Evolutionary conservation across 2,113 vertebrate species (phyloP).

Genomic region (Tamias sibiricus): DNA sequence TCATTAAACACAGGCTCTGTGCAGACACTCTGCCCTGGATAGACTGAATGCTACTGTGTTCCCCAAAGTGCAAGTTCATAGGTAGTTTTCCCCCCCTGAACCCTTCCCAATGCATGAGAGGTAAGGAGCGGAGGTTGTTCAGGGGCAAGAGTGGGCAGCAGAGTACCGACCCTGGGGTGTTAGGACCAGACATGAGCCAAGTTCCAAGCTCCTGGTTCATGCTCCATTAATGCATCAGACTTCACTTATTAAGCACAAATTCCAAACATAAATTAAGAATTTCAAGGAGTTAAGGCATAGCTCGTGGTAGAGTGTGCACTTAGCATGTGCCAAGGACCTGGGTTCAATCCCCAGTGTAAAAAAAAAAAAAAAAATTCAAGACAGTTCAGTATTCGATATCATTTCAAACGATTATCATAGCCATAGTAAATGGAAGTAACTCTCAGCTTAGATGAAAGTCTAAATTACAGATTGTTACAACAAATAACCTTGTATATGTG

Average conservation of each 20-base stretch:
- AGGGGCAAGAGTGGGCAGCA: not conserved
- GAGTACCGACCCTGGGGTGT: not conserved
- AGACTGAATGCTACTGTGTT: not conserved
- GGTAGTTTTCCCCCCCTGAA: too few species aligned
- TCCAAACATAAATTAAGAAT: not conserved
- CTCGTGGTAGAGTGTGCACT: not conserved
- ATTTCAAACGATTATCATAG: not conserved
- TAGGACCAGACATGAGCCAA: not conserved
- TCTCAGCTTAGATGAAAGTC: not conserved
- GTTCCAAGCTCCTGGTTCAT: rapidly evolving
- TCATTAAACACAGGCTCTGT: not conserved
- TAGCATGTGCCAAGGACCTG: not conserved
- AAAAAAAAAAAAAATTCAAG: not conserved
- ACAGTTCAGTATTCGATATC: not conserved
- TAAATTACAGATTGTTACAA: not conserved
- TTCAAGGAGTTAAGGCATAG: not conserved
- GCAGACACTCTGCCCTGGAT: not conserved
- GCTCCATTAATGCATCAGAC: not conserved
- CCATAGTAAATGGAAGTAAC: not conserved
- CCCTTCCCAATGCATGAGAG: not conserved
- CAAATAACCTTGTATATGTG: not conserved
- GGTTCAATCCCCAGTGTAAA: not conserved
- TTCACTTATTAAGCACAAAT: not conserved
- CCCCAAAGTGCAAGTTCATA: not conserved
- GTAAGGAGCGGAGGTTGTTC: not conserved